Percentiles rank a stretch among this genome's conserved stretches.
Evolutionary conservation across 2,797 vertebrate genomes (phyloP).

Genomic region (Manis javanica): DNA sequence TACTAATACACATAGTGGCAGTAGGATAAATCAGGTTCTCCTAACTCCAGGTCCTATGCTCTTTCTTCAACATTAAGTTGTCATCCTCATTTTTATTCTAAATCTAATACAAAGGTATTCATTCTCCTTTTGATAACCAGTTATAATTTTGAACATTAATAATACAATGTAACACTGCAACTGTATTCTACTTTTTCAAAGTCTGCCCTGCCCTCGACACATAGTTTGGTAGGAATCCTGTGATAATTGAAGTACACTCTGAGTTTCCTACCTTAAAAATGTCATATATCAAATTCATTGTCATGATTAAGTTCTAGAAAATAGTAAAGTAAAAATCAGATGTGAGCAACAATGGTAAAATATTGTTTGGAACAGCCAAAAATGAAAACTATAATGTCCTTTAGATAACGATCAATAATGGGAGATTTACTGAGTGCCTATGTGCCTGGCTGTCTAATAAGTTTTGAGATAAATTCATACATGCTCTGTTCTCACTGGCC

Average conservation of each 20-base stretch:
- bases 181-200: neutral
- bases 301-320: neutral
- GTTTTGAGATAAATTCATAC: neutral
- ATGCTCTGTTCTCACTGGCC: neutral
- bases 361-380: neutral
- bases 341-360: neutral
- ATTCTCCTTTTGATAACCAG: neutral
- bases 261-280: neutral
- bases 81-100: neutral
- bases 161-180: neutral
- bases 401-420: neutral
- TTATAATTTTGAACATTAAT: neutral
- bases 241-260: neutral
- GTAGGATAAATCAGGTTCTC: conserved; percentile 14
- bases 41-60: conserved; percentile 17
- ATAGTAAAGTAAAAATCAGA: neutral
- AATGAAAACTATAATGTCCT: neutral
- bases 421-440: neutral
- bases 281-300: neutral
- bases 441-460: neutral
- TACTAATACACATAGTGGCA: neutral
- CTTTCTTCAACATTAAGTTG: conserved; percentile 27
- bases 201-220: too few relatives aligned
- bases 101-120: neutral
- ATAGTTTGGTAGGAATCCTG: neutral